Percentiles rank a stretch among this genome's conserved stretches.
Evolutionary conservation across 2,113 vertebrate genomes (phyloP).

Genomic region (Varanus salvator): DNA sequence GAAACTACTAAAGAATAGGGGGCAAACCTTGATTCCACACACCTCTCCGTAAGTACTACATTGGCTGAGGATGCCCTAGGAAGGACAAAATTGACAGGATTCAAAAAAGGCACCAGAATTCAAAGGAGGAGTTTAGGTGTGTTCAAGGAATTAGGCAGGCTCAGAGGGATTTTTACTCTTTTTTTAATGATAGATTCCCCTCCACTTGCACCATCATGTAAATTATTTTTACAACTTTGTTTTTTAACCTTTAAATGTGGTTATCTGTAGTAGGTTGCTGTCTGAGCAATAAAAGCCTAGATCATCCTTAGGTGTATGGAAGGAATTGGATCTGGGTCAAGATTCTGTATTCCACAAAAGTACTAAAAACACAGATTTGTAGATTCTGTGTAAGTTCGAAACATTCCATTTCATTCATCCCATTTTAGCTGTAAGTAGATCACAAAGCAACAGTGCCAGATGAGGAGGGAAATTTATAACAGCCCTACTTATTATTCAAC

Average conservation of each 20-base stretch:
- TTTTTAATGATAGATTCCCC: background rate
- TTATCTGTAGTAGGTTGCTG: background rate
- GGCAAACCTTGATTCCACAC: too few relatives aligned
- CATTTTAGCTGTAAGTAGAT: background rate
- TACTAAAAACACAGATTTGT: background rate
- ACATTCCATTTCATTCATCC: constrained; percentile 9
- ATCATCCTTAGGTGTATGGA: background rate
- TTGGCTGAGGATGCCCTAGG: background rate
- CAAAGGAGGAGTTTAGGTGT: background rate
- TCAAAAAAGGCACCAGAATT: background rate
- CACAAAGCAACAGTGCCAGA: background rate
- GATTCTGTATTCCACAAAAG: background rate
- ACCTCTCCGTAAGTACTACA: background rate
- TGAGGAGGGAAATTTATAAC: constrained; percentile 9
- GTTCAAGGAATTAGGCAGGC: background rate
- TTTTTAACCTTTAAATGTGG: background rate
- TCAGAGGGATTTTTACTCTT: background rate
- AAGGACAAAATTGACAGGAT: background rate
- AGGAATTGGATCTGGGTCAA: background rate
- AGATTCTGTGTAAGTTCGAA: background rate
- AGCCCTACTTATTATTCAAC: constrained; percentile 27
- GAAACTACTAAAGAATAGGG: background rate
- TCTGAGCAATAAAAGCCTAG: background rate
- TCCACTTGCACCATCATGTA: background rate
- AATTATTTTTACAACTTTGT: background rate